Percentiles rank a stretch among this genome's conserved stretches.
phyloP scores from a whole-genome alignment of 2,113 vertebrate species.

The Helogale parvula region DNA sequence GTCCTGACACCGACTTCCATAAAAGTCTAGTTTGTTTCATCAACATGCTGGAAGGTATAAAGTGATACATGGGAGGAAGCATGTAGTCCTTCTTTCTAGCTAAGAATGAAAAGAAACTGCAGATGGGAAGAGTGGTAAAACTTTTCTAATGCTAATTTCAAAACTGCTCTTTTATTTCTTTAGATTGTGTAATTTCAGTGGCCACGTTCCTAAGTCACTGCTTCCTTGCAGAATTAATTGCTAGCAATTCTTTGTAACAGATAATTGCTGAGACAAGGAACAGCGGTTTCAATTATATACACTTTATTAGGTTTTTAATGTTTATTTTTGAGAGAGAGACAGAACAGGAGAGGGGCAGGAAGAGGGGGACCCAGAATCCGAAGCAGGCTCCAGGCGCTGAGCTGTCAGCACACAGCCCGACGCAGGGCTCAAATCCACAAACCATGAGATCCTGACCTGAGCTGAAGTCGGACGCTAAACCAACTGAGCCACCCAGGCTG shows the following conservation, averaged over 20 bases:
- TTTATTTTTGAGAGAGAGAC: too few relatives aligned
- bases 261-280: not conserved
- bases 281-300: not conserved
- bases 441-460: too few relatives aligned
- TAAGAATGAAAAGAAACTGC: not conserved
- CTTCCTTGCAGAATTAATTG: not conserved
- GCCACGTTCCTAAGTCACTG: not conserved
- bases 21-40: not conserved
- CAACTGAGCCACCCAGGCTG: too few relatives aligned
- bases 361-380: too few relatives aligned
- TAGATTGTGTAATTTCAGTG: not conserved
- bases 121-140: not conserved
- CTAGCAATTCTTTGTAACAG: not conserved
- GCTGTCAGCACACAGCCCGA: too few relatives aligned
- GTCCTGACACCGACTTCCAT: not conserved
- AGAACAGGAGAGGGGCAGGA: too few relatives aligned
- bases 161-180: conserved; percentile 16
- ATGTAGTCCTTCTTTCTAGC: not conserved
- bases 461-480: too few relatives aligned
- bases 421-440: too few relatives aligned
- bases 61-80: not conserved
- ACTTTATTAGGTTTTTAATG: not conserved
- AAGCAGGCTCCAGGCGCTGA: too few relatives aligned
- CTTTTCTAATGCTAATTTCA: conserved; percentile 17
- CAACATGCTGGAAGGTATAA: not conserved